Base-by-base conservation (phyloP, 2,797 vertebrate species). In the Choloepus didactylus region DNA sequence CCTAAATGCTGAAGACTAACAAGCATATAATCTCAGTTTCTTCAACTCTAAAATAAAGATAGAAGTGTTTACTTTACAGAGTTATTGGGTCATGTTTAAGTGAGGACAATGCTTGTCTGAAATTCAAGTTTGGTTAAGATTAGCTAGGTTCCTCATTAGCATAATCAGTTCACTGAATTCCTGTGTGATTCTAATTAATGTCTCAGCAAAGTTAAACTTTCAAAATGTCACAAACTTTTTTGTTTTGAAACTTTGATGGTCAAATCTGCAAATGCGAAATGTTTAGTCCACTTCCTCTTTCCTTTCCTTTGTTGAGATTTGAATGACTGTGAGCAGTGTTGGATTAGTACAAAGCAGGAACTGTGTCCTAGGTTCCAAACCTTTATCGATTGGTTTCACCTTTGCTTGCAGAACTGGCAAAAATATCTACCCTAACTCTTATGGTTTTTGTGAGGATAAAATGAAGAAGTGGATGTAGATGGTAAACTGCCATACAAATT, bases 401-500 rank as follows among this genome's bases (percentile, higher is more conserved):
- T 90, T 51, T 73, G 41, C 70, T 46, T 79, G 66, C 91, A 76
- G 84, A 91, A 60, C 16, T 87, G 49, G 56, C 60, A 35, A 69
- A 19, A 19, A 76, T 62, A 38, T 11, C 38, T 91, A n/a, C 46
- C 49, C 21, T 73, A 81, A n/a, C 67, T 86, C 25, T 12, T 73
- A 18, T 75, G 59, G 67, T 59, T 59, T 21, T 83, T 75, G 21
- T 89, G 49, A 27, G 80, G 12, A 72, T 41, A 62, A 51, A 82
- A 46, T 81, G 38, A 84, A 76, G 73, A 87, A 67, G 1, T 56
- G 5, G 46, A 73, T 31, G 18, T 66, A 81, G 91, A 75, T 0
- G 3, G 73, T 94, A 86, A 70, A 72, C 54, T 90, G 80, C 66
- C 81, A 75, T 83, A 54, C 35, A 92, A 92, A 89, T 79, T 56